Conservation (phyloP, 1,140 invertebrate genomes). For the Hesperophylax magnus region DNA sequence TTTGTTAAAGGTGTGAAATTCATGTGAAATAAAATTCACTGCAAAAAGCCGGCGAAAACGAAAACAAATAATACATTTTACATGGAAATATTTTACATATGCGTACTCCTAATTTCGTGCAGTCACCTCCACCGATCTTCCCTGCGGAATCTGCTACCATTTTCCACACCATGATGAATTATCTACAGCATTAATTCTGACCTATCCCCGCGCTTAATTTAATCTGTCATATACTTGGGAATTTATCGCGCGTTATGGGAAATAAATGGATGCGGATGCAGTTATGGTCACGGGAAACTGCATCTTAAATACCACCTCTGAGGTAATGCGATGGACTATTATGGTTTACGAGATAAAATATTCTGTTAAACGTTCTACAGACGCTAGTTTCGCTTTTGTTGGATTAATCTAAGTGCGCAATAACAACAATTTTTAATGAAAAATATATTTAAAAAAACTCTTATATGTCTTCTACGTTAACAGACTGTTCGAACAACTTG, state of each 20-base stretch:
- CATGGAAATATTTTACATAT: background rate
- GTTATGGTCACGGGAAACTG: background rate
- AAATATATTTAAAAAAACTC: too few relatives aligned
- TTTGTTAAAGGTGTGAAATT: too few relatives aligned
- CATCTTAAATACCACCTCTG: background rate
- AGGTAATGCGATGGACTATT: too few relatives aligned
- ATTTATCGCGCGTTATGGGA: constrained; percentile 7
- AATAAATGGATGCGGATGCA: background rate
- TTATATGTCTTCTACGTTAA: too few relatives aligned
- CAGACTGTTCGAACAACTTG: too few relatives aligned
- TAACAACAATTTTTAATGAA: too few relatives aligned
- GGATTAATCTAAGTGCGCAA: too few relatives aligned
- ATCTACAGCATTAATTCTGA: background rate
- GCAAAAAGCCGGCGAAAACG: too few relatives aligned
- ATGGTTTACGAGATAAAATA: background rate
- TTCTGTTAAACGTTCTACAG: background rate
- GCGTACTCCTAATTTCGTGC: background rate
- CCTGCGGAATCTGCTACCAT: background rate
- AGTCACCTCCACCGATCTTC: background rate
- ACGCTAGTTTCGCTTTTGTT: background rate
- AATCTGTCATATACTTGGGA: background rate
- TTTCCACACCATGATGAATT: background rate
- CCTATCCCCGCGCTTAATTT: constrained; percentile 6
- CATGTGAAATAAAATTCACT: too few relatives aligned
- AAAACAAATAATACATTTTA: background rate